phyloP scores from a whole-genome alignment of 1,140 invertebrate species.

The Bicyclus anynana region DNA sequence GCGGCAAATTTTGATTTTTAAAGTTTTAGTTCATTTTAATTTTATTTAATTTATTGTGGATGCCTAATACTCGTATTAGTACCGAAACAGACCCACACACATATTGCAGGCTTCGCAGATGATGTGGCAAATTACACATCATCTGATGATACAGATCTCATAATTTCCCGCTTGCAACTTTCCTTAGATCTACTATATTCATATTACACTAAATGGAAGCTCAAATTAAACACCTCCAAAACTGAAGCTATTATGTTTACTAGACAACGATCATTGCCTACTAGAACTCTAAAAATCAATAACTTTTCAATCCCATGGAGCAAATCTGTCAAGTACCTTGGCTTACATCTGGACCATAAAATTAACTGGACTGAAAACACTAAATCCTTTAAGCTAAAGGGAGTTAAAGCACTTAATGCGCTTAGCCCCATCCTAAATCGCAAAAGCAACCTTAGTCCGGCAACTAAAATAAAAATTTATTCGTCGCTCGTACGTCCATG shows the following conservation, averaged over 20 bases:
- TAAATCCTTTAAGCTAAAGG: too few relatives aligned
- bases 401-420: not conserved
- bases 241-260: slow-evolving; percentile 12
- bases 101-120: slow-evolving; percentile 9
- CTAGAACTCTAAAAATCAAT: not conserved
- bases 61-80: too few relatives aligned
- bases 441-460: not conserved
- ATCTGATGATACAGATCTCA: slow-evolving; percentile 8
- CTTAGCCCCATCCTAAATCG: not conserved
- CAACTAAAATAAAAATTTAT: not conserved
- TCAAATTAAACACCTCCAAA: slow-evolving; percentile 9
- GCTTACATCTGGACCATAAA: too few relatives aligned
- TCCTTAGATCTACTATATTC: not conserved
- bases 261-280: not conserved
- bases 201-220: slow-evolving; percentile 8
- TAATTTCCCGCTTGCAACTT: slow-evolving; percentile 5
- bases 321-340: not conserved
- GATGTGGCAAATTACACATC: not conserved
- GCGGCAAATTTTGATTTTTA: too few relatives aligned
- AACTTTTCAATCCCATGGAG: slow-evolving; percentile 1
- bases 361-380: too few relatives aligned
- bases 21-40: too few relatives aligned
- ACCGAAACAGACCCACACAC: slow-evolving; percentile 1
- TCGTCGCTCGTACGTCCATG: not conserved
- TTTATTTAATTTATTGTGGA: too few relatives aligned